A percentile compares a stretch with the other conserved stretches of the same genome.
Conservation (phyloP, 2,888 invertebrate genomes). For the Desoria tigrina region DNA sequence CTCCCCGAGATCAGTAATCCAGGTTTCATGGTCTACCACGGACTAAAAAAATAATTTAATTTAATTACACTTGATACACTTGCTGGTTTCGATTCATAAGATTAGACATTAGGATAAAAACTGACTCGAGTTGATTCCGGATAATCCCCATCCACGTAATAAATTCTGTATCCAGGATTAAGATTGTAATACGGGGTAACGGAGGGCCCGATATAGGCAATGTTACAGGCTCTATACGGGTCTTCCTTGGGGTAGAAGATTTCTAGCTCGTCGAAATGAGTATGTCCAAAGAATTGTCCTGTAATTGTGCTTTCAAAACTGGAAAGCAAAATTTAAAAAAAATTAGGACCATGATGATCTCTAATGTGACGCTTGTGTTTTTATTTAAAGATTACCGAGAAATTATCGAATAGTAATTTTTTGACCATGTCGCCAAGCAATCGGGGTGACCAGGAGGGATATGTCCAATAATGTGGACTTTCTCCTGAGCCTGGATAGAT, state of each 20-base stretch:
- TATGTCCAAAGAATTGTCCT: constrained; percentile 91
- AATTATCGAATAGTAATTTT: constrained; percentile 87
- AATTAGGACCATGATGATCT: not conserved
- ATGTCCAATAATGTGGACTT: constrained; percentile 96
- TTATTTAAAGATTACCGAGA: constrained; percentile 71
- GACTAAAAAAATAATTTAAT: constrained; percentile 57
- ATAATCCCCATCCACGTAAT: constrained; percentile 91
- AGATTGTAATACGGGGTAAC: constrained; percentile 89
- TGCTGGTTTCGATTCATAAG: no score
- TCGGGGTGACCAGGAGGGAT: constrained; percentile 93
- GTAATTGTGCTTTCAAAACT: constrained; percentile 77
- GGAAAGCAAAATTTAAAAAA: constrained; percentile 1
- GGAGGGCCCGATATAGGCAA: constrained; percentile 91
- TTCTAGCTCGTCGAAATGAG: constrained; percentile 91
- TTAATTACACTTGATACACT: no score
- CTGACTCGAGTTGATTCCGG: constrained; percentile 75
- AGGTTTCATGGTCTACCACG: constrained; percentile 92
- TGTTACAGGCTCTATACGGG: constrained; percentile 76
- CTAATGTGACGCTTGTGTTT: not conserved
- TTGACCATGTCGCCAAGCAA: constrained; percentile 92
- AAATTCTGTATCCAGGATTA: constrained; percentile 94
- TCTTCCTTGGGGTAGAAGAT: constrained; percentile 85
- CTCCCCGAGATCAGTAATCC: constrained; percentile 92
- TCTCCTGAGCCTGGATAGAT: constrained; percentile 71
- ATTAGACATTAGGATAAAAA: not conserved